Evolutionary conservation across 92 coral and sea anemone species (phyloP).

Genomic region (Scolanthus callimorphus): DNA sequence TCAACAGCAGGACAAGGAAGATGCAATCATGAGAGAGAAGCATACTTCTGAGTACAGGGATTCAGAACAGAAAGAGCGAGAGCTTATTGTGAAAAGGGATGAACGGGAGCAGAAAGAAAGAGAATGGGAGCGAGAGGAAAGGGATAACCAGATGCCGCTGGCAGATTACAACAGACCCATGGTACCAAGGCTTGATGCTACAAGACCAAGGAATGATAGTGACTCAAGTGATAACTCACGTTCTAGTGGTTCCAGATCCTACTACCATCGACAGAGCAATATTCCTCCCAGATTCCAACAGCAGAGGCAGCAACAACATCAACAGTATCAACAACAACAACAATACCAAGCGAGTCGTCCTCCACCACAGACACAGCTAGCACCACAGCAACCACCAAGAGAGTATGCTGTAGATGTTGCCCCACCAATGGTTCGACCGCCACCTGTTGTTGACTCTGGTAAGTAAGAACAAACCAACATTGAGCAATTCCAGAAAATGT

Average conservation of each 20-base stretch:
- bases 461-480: no score
- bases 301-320: conserved; percentile 57
- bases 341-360: conserved; percentile 61
- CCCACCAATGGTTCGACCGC: conserved; percentile 32
- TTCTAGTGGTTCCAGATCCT: conserved; percentile 60
- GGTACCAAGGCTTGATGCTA: conserved; percentile 9
- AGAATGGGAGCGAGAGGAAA: conserved; percentile 1
- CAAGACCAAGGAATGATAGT: conserved; percentile 67
- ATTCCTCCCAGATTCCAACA: conserved; percentile 86
- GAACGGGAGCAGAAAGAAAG: conserved; percentile 3
- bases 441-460: conserved; percentile 61
- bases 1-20: conserved; percentile 19
- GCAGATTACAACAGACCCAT: conserved; percentile 4
- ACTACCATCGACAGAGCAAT: conserved; percentile 61
- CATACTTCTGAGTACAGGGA: conserved; percentile 8
- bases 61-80: conserved; percentile 16
- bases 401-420: conserved; percentile 52
- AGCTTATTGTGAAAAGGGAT: background rate
- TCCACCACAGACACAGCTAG: conserved; percentile 40
- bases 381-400: conserved; percentile 36
- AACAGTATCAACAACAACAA: conserved; percentile 55
- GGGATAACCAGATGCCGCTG: background rate
- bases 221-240: conserved; percentile 83
- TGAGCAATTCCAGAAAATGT: no score
- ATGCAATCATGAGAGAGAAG: conserved; percentile 7